phyloP scores from a whole-genome alignment of 2,113 vertebrate species.

The Oxyura jamaicensis region DNA sequence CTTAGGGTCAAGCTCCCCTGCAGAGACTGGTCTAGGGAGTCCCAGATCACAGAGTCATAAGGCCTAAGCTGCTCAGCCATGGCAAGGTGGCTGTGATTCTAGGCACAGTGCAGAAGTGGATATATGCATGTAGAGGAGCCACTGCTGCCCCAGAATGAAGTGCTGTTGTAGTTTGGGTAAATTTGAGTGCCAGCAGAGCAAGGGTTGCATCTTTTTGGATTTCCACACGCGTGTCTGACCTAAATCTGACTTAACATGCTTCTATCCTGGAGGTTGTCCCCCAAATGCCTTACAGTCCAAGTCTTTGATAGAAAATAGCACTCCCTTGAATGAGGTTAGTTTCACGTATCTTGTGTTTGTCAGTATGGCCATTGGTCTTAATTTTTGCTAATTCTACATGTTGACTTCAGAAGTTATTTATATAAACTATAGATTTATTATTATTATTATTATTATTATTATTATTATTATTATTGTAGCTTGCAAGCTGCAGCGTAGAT shows the following conservation, averaged over 20 bases:
- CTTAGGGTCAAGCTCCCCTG: background rate
- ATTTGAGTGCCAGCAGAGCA: background rate
- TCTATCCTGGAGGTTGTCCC: background rate
- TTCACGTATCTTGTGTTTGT: background rate
- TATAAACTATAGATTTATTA: background rate
- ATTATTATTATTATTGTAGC: slow-evolving; percentile 53
- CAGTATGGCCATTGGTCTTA: background rate
- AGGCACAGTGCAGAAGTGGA: background rate
- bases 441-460: background rate
- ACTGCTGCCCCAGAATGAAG: background rate
- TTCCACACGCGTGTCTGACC: background rate
- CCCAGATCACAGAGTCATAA: background rate
- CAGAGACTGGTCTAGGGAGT: background rate
- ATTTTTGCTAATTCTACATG: background rate
- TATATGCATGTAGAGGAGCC: rapidly evolving
- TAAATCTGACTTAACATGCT: background rate
- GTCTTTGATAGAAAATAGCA: background rate
- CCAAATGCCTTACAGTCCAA: background rate
- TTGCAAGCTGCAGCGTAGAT: slow-evolving; percentile 74
- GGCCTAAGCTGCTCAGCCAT: background rate
- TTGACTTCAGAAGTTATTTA: background rate
- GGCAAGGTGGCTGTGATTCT: background rate
- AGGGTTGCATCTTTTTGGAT: background rate
- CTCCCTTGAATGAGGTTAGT: background rate
- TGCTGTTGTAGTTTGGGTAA: background rate